phyloP scores from a whole-genome alignment of 2,888 invertebrate genomes.

The Rutpela maculata region DNA sequence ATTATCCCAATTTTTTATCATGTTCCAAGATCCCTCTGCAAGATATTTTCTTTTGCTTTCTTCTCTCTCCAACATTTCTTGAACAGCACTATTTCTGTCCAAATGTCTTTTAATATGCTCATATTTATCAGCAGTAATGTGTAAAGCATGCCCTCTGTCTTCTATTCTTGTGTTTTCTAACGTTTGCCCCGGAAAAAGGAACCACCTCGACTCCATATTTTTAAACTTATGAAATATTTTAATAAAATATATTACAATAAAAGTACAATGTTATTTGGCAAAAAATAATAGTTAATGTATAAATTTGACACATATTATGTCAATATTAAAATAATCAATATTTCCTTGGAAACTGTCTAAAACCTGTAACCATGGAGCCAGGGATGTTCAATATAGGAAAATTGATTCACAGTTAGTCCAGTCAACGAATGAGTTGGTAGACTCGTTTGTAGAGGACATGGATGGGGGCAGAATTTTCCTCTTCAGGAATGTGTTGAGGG shows the following conservation, averaged over 20 bases:
- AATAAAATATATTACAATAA: neutral
- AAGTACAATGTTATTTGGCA: neutral
- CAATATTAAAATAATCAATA: slow-evolving; percentile 22
- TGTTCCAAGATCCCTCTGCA: slow-evolving; percentile 71
- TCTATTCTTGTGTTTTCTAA: slow-evolving; percentile 67
- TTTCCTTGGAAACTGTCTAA: neutral
- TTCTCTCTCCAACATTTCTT: slow-evolving; percentile 69
- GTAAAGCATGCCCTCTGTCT: slow-evolving; percentile 68
- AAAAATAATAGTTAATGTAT: neutral
- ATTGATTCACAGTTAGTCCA: too few species aligned
- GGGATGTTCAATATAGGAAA: too few species aligned
- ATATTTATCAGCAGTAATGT: slow-evolving; percentile 67
- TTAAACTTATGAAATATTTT: neutral
- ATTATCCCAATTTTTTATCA: slow-evolving; percentile 74
- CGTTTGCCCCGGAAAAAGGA: slow-evolving; percentile 67
- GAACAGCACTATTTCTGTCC: slow-evolving; percentile 63
- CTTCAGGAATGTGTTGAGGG: too few species aligned
- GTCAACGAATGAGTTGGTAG: too few species aligned
- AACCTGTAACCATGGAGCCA: neutral
- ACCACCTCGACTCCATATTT: slow-evolving; percentile 69
- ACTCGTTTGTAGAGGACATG: too few species aligned
- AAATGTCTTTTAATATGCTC: slow-evolving; percentile 68
- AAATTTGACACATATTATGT: slow-evolving; percentile 18
- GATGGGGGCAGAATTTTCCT: too few species aligned
- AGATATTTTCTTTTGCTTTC: slow-evolving; percentile 69